Base-by-base conservation (phyloP, 2,888 invertebrate species). In the Holacanthella duospinosa region DNA sequence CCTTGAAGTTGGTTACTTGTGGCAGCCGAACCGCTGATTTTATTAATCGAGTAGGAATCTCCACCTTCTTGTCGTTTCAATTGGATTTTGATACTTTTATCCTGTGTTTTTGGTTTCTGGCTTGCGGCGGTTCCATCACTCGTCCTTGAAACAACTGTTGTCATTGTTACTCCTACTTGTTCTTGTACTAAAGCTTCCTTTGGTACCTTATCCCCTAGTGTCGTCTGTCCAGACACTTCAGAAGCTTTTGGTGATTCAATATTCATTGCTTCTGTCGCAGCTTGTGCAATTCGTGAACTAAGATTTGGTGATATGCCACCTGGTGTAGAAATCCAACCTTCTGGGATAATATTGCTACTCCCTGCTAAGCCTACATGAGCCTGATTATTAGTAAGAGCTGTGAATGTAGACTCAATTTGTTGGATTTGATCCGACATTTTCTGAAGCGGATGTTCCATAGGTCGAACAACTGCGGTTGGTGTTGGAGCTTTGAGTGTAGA, bases 361-460 rank as follows among this genome's bases (percentile, higher is more conserved):
- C n/a, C n/a, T n/a, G n/a, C n/a, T 6, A 36, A 16, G 9, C 9
- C 6, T 6, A 36, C 36, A 16, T 36, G 36, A 9, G 36, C 36
- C 36, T 9, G 36, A 36, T 36, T 36, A 36, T 9, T 9, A 9
- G 36, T 36, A 6, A 36, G 36, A 2, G 58, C 48, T 25, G 61
- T 63, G 1, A 66, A 54, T 16, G 55, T 25, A 28, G 63, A 53
- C 25, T 44, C 70, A 44, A 70, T 64, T 59, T 72, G 70, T 1
- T 69, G 65, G 28, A 72, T 69, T 60, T 72, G 70, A 36, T 71
- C 66, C 0, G 70, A 65, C 21, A 72, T 56, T 28, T 67, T 68
- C 28, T 70, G 70, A 25, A 72, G 43, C 1, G 72, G 72, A 61
- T 72, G 67, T 61, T 72, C 72, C 69, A 72, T 66, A 1, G 72